These are phyloP conservation scores for Anas bernieri DNA, from an alignment of 2,797 vertebrate species.

Conservation along the genomic window DNA sequence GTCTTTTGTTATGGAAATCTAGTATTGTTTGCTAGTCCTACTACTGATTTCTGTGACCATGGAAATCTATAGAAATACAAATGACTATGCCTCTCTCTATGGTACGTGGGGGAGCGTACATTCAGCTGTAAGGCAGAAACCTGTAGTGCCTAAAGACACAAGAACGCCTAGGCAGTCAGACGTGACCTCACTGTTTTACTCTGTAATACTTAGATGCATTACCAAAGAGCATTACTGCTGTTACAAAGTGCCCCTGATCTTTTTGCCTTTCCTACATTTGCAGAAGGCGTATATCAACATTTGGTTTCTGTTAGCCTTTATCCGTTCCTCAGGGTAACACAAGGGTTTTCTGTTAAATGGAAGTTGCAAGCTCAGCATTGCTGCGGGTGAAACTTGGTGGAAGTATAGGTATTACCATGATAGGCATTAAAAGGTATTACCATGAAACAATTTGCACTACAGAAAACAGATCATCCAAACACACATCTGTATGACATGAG, in stretches of 20 bases:
- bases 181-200: not conserved
- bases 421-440: not conserved
- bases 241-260: not conserved
- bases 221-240: not conserved
- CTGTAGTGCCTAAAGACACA: not conserved
- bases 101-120: not conserved
- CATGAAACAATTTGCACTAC: not conserved
- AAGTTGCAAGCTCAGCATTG: not conserved
- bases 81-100: not conserved
- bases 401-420: not conserved
- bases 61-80: slow-evolving; percentile 40
- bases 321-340: not conserved
- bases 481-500: not conserved
- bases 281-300: not conserved
- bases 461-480: not conserved
- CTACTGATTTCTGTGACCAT: slow-evolving; percentile 29
- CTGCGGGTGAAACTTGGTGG: not conserved
- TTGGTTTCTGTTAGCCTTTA: not conserved
- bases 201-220: not conserved
- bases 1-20: slow-evolving; percentile 59
- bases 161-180: not conserved
- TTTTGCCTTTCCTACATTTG: not conserved
- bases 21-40: slow-evolving; percentile 32
- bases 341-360: not conserved
- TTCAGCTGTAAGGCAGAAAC: not conserved